Evolutionary conservation across 2,888 invertebrate species (phyloP).

Genomic region (Loripinus fragilis): DNA sequence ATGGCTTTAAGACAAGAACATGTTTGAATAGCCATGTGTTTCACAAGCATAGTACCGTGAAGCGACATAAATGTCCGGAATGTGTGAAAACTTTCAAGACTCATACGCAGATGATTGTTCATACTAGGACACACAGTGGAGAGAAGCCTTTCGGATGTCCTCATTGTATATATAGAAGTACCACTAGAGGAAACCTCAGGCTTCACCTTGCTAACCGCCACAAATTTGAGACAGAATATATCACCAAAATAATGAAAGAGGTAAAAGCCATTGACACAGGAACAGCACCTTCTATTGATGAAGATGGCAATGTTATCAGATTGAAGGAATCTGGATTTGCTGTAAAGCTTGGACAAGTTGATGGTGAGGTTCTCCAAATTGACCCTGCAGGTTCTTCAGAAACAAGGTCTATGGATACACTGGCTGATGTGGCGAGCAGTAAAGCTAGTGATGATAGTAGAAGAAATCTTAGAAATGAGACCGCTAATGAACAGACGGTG

Average conservation of each 20-base stretch:
- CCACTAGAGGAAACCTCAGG: conserved; percentile 76
- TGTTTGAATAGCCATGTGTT: conserved; percentile 75
- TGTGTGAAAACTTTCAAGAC: conserved; percentile 77
- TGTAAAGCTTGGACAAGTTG: neutral
- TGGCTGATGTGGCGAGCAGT: neutral
- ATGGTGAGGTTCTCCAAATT: conserved; percentile 9
- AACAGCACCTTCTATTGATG: neutral
- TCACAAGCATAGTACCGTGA: conserved; percentile 71
- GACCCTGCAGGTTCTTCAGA: neutral
- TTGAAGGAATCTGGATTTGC: conserved; percentile 7
- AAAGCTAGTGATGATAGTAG: neutral
- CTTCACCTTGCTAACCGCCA: conserved; percentile 72
- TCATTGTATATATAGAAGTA: conserved; percentile 72
- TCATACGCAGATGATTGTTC: conserved; percentile 73
- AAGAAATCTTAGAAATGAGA: neutral
- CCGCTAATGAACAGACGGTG: neutral
- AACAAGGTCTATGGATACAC: neutral
- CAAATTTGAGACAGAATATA: conserved; percentile 56
- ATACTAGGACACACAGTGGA: conserved; percentile 76
- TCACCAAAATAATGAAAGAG: conserved; percentile 64
- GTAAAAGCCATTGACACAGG: conserved; percentile 13
- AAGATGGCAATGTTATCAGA: conserved; percentile 3
- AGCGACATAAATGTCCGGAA: conserved; percentile 69
- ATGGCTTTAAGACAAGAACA: conserved; percentile 73
- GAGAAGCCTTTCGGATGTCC: conserved; percentile 76